Percentiles rank a stretch among this genome's conserved stretches.
These are phyloP conservation scores for Clarias batrachus DNA, from an alignment of 2,113 vertebrate species.

Conservation along the genomic window DNA sequence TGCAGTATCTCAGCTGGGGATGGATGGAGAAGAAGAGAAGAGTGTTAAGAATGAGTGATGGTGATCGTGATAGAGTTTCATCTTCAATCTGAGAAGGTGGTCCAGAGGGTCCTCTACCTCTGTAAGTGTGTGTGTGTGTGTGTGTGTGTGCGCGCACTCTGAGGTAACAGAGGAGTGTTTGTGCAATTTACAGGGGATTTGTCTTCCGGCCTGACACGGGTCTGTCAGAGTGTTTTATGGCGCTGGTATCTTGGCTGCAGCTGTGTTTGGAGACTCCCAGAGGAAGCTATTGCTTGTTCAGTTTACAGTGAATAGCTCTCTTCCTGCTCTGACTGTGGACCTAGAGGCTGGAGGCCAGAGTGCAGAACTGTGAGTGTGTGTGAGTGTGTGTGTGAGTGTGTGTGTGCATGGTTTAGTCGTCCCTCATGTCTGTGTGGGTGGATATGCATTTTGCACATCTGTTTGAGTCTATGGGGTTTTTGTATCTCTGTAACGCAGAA, in stretches of 20 bases:
- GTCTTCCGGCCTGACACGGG: conserved; percentile 60
- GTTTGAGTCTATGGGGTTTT: conserved; percentile 44
- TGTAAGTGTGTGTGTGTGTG: conserved; percentile 41
- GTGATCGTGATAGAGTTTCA: background rate
- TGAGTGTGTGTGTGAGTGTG: conserved; percentile 53
- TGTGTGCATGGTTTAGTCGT: conserved; percentile 38
- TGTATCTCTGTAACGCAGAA: conserved; percentile 37
- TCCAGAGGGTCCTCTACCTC: conserved; percentile 18
- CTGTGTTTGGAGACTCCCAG: conserved; percentile 74
- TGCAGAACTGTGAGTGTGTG: conserved; percentile 51
- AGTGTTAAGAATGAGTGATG: background rate
- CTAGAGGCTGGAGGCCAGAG: conserved; percentile 67
- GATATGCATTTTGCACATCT: conserved; percentile 47
- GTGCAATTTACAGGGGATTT: conserved; percentile 50
- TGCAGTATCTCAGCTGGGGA: background rate
- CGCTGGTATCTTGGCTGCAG: conserved; percentile 76
- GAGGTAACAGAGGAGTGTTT: conserved; percentile 52
- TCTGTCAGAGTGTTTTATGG: conserved; percentile 79
- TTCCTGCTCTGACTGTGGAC: conserved; percentile 77
- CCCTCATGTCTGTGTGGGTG: conserved; percentile 43
- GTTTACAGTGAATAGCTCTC: conserved; percentile 80
- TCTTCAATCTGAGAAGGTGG: conserved; percentile 27
- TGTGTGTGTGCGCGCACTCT: background rate
- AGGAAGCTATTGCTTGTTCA: conserved; percentile 78
- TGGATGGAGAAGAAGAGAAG: background rate